Evolutionary conservation across 2,888 invertebrate species (phyloP), one percentile per base, ranked within the genome.

Genomic region (Cremastinae sp.): DNA sequence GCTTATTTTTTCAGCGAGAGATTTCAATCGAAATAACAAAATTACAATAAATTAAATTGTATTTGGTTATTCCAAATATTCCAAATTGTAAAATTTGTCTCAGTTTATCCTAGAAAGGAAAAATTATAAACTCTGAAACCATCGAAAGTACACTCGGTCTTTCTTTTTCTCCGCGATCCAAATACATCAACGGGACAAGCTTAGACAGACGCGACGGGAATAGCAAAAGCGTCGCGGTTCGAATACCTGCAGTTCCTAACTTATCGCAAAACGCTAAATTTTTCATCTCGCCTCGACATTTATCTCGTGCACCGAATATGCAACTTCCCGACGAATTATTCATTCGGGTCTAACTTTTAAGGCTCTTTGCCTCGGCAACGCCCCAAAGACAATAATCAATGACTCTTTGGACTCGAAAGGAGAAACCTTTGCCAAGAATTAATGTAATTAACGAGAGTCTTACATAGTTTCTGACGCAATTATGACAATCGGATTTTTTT

Each of bases 161-260:
- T 10, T 41, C 38, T 38, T 45, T 36, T 18, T 59, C 12, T 18
- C n/a, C 20, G n/a, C 8, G n/a, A 56, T 45, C 18, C 16, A 62
- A 66, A 72, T 62, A 49, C 51, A 64, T 49, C 16, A 9, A 22
- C 51, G 12, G 22, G 36, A 53, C 62, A 64, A 62, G 62, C 72
- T 72, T 51, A 28, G 62, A 18, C 62, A 68, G 59, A 72, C 65
- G 69, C 49, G 72, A 78, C 75, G 62, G 75, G 75, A 78, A 78
- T 78, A 78, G 75, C 69, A 66, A 62, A 72, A 78, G 51, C 75
- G 72, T 73, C 69, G 70, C 75, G 75, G 53, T 75, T 70, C 34
- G 70, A 78, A 74, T 74, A 62, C 68, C 75, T 71, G 65, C 68
- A 70, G 64, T 66, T 61, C 68, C 68, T 62, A 78, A 71, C 74